These are phyloP conservation scores for Drosophila affinis DNA, from an alignment of 2,888 invertebrate species.

Conservation along the genomic window DNA sequence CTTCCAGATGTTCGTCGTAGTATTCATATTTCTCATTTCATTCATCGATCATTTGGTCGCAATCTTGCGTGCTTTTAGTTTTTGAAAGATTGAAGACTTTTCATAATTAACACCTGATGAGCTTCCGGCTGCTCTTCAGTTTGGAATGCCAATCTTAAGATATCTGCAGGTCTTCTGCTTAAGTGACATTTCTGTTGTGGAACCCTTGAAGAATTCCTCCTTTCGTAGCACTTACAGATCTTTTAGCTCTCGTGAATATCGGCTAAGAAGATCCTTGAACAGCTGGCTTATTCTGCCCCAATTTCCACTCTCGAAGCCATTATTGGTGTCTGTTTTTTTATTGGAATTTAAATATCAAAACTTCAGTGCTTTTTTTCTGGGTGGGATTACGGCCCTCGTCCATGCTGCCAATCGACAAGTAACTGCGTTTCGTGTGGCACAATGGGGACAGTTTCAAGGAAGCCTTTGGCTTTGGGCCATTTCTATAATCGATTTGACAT, in stretches of 20 bases:
- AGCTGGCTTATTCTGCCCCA: background rate
- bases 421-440: conserved; percentile 29
- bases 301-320: too few species aligned
- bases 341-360: background rate
- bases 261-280: background rate
- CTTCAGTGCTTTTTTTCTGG: too few species aligned
- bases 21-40: too few species aligned
- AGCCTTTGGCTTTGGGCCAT: conserved; percentile 27
- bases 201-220: too few species aligned
- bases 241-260: background rate
- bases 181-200: too few species aligned
- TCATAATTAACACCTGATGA: background rate
- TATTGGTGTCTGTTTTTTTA: too few species aligned
- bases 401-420: conserved; percentile 27
- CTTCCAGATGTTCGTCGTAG: too few species aligned
- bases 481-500: conserved; percentile 37
- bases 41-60: too few species aligned
- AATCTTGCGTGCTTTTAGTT: background rate
- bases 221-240: background rate
- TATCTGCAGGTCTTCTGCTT: too few species aligned
- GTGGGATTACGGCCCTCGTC: conserved; percentile 16
- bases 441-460: conserved; percentile 6
- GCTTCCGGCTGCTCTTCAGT: too few species aligned
- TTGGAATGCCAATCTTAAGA: too few species aligned
- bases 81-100: background rate